Conservation (phyloP, 1,140 invertebrate species). For the Tetragonula clypearis region DNA sequence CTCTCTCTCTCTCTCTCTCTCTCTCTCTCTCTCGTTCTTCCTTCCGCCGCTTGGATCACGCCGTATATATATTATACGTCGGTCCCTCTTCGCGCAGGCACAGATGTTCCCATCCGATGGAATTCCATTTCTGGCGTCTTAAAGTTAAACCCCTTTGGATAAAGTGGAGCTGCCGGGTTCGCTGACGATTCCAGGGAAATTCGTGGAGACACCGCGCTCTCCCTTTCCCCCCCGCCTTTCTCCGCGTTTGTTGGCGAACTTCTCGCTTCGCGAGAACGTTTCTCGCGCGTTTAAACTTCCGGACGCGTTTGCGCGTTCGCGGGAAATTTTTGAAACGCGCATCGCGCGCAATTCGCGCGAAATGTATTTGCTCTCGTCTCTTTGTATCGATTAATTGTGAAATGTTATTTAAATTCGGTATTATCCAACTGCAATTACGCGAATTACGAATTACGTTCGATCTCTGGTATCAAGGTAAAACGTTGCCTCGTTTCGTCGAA, state of each 20-base stretch:
- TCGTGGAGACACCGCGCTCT: background rate
- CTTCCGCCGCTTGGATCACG: background rate
- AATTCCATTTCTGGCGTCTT: conserved; percentile 44
- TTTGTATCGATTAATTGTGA: too few relatives aligned
- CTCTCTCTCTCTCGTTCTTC: background rate
- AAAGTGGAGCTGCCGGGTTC: background rate
- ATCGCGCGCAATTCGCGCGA: too few relatives aligned
- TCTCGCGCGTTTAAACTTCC: too few relatives aligned
- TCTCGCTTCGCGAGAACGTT: background rate
- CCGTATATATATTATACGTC: background rate
- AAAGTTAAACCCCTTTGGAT: conserved; percentile 20
- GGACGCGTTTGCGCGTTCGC: too few relatives aligned
- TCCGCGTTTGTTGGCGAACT: background rate
- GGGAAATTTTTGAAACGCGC: too few relatives aligned
- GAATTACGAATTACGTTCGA: too few relatives aligned
- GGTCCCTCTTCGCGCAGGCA: background rate
- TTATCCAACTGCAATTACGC: too few relatives aligned
- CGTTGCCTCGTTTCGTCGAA: too few relatives aligned
- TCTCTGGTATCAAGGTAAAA: too few relatives aligned
- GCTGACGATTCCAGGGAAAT: background rate
- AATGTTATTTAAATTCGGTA: too few relatives aligned
- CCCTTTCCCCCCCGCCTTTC: background rate
- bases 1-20: too few relatives aligned
- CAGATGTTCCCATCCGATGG: conserved; percentile 1
- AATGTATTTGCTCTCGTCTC: too few relatives aligned